Evolutionary conservation across 2,888 invertebrate genomes (phyloP), one percentile per base, ranked within the genome.

Genomic region (Drosophila neutralis): DNA sequence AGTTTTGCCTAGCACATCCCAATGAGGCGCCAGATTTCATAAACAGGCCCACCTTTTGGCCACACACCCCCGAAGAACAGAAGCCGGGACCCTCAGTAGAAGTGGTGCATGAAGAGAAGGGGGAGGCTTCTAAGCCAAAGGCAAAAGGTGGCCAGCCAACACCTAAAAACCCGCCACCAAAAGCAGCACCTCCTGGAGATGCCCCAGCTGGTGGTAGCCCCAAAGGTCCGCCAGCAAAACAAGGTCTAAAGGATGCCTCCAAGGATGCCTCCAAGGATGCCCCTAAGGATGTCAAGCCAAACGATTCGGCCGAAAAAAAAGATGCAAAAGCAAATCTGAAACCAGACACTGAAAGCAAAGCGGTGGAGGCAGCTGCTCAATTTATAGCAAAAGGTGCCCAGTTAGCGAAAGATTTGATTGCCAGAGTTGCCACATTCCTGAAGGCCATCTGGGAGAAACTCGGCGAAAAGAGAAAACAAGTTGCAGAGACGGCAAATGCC

Each of bases 31-130:
- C 96, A 4, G 95, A 97, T 92, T 94, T 96, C 0, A 91, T 95
- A 76, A 79, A 96, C 90, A 95, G 94, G 64, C 97, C 98, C 11
- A 96, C 97, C 10, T 95, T 96, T 94, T 98, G 97, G 97, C 98
- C 98, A 0, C 98, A 98, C 91, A 93, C 83, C 5, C 93, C 94
- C 0, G 96, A 96, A 29, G 95, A 95, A 45, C 96, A 97, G 91
- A 92, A 8, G 21, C 85, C 81, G 0, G 88, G 89, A 0, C 82
- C 88, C 0, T 11, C 56, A 0, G 69, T 62, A 13, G 72, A 42
- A 18, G 65, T 66, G 11, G 21, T n/a, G 8, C 60, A 58, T 2
- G 61, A 69, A 0, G 68, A 69, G 2, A 38, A 35, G 0, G 29
- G 8, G 0, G 62, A 67, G 7, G 21, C 10, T 1, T 15, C 38